A percentile compares a stretch with the other conserved stretches of the same genome.
Conservation (phyloP, 2,113 vertebrate species). For the Gallinago undulata region DNA sequence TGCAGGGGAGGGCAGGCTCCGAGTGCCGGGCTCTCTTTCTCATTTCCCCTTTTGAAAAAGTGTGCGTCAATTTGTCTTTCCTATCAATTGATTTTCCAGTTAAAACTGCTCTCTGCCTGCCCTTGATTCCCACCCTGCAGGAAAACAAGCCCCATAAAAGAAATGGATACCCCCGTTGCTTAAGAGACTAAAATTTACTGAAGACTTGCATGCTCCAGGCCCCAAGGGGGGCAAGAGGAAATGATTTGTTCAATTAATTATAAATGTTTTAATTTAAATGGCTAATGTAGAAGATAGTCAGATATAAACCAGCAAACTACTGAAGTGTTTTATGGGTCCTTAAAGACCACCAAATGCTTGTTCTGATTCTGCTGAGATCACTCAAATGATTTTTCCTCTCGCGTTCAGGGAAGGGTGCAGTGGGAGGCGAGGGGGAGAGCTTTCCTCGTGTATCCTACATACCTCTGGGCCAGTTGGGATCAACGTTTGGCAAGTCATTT, state of each 20-base stretch:
- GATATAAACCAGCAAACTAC: constrained; percentile 43
- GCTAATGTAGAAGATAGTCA: constrained; percentile 55
- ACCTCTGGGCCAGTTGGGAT: constrained; percentile 5
- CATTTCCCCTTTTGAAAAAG: neutral
- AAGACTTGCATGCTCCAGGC: neutral
- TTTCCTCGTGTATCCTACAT: constrained; percentile 15
- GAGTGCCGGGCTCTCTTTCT: neutral
- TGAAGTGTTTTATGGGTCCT: constrained; percentile 60
- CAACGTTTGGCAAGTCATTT: neutral
- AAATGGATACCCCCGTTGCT: constrained; percentile 16
- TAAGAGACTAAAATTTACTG: constrained; percentile 38
- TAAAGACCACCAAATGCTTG: constrained; percentile 50
- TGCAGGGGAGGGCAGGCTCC: neutral
- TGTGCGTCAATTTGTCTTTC: neutral
- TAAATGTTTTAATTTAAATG: constrained; percentile 72
- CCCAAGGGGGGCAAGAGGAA: neutral
- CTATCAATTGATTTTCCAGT: constrained; percentile 47
- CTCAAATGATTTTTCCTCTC: neutral
- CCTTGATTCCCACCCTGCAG: constrained; percentile 39
- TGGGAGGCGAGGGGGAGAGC: neutral
- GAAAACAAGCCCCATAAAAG: neutral
- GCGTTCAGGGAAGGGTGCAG: neutral
- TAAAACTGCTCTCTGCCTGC: constrained; percentile 20
- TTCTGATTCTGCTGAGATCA: constrained; percentile 40
- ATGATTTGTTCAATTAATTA: constrained; percentile 73